Evolutionary conservation across 2,888 invertebrate genomes (phyloP), one percentile per base, ranked within the genome.

Genomic region (Leptinotarsa tumamoca): DNA sequence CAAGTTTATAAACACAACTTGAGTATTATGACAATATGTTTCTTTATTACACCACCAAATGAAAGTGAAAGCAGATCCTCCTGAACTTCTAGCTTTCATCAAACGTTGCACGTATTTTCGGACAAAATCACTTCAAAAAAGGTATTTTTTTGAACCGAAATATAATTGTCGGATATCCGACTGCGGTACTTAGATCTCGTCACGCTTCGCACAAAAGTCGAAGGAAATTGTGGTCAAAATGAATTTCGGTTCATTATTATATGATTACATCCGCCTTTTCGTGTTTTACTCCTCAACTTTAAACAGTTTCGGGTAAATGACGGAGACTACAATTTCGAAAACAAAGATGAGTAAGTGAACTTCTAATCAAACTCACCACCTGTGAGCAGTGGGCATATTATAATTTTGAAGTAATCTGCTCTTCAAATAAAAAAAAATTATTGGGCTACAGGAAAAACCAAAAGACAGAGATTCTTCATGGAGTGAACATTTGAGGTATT

Each of bases 211-310:
- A 63, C 63, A n/a, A 63, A 63, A 63, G 33, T 33, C 63, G n/a
- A 33, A 33, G n/a, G 27, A 63, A 63, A 63, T 63, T 27, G 4
- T 33, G 33, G 33, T 33, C 33, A 33, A 33, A 33, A 33, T 33
- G 63, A 63, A 33, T 63, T 33, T 18, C 43, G 33, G 17, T 15
- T 33, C 18, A 63, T 63, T 63, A 63, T 63, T 33, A 43, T 63
- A 33, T 63, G 63, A 63, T 63, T 63, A 43, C 63, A 63, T 63
- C 63, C 63, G 63, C 63, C 63, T 43, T 63, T 63, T n/a, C 63
- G 33, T 63, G 14, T 63, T 61, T 63, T 63, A 21, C 33, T 33
- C 7, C 63, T 43, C 7, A 33, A 43, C 33, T 33, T 33, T 3
- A n/a, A 63, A 43, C 33, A 63, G 17, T 63, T 63, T 63, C 43